Conservation (phyloP, 53 echinoderm and acorn worm species). For the Temnopleurus reevesii region DNA sequence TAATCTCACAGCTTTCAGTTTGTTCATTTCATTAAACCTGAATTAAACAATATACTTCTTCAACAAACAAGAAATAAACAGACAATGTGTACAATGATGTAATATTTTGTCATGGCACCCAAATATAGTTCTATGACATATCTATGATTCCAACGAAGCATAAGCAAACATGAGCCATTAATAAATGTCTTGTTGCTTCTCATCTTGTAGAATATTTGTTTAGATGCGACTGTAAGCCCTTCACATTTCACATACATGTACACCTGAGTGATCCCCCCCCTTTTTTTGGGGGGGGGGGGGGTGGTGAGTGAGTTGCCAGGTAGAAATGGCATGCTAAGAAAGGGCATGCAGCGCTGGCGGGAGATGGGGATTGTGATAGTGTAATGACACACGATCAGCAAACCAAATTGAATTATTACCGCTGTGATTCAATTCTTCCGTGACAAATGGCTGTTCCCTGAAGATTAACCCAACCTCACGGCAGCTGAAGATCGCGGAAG, state of each 20-base stretch:
- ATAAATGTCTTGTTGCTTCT: background rate
- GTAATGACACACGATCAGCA: slow-evolving; percentile 46
- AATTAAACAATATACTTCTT: no score
- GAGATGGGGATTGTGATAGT: slow-evolving; percentile 43
- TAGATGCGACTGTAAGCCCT: background rate
- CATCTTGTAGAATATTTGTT: background rate
- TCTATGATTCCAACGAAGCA: no score
- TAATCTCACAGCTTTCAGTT: no score
- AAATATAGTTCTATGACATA: no score
- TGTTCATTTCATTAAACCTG: no score
- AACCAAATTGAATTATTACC: slow-evolving; percentile 52
- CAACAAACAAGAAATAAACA: no score
- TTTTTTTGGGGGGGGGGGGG: no score
- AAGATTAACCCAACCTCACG: slow-evolving; percentile 26
- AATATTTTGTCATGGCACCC: no score
- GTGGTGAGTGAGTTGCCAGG: background rate
- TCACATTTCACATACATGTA: background rate
- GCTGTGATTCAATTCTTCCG: slow-evolving; percentile 60
- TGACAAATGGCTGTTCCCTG: slow-evolving; percentile 59
- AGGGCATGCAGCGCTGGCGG: slow-evolving; percentile 2
- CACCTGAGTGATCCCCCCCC: no score
- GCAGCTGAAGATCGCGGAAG: background rate
- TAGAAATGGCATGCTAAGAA: background rate
- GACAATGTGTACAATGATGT: no score
- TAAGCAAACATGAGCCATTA: background rate